Percentiles rank a stretch among this genome's conserved stretches.
phyloP scores from a whole-genome alignment of 1,140 invertebrate genomes.

The Batillaria attramentaria region DNA sequence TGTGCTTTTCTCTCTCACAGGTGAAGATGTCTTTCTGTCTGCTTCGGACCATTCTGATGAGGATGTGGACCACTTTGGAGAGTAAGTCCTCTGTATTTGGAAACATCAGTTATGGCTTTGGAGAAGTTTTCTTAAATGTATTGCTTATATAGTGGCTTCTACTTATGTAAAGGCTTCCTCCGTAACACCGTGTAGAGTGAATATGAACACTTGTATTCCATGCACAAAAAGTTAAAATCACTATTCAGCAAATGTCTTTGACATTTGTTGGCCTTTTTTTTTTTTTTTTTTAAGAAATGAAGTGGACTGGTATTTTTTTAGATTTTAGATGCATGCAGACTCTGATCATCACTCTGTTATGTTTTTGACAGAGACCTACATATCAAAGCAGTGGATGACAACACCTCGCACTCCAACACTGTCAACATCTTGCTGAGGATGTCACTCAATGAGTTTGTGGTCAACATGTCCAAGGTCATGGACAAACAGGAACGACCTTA shows the following conservation, averaged over 20 bases:
- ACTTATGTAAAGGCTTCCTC: too few species aligned
- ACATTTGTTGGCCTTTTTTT: neutral
- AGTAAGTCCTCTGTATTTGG: conserved; percentile 50
- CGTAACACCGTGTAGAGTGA: too few species aligned
- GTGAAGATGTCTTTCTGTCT: conserved; percentile 72
- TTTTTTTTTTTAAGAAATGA: neutral
- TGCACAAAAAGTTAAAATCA: neutral
- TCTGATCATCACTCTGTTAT: neutral
- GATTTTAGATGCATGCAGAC: neutral
- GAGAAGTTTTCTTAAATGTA: too few species aligned
- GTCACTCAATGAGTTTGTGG: conserved; percentile 79
- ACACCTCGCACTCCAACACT: conserved; percentile 83
- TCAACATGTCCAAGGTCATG: conserved; percentile 75
- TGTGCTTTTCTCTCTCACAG: conserved; percentile 47
- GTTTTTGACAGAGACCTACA: conserved; percentile 76
- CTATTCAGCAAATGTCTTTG: neutral
- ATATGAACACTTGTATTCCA: too few species aligned
- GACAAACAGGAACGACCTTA: conserved; percentile 76
- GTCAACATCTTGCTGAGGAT: conserved; percentile 82
- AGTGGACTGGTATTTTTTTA: neutral
- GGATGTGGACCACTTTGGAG: conserved; percentile 82
- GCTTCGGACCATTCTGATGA: conserved; percentile 83
- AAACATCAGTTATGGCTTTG: too few species aligned
- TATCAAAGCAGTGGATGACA: conserved; percentile 88
- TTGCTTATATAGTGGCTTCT: too few species aligned